phyloP scores from a whole-genome alignment of 2,797 vertebrate species.

The Leucoraja ocellata region DNA sequence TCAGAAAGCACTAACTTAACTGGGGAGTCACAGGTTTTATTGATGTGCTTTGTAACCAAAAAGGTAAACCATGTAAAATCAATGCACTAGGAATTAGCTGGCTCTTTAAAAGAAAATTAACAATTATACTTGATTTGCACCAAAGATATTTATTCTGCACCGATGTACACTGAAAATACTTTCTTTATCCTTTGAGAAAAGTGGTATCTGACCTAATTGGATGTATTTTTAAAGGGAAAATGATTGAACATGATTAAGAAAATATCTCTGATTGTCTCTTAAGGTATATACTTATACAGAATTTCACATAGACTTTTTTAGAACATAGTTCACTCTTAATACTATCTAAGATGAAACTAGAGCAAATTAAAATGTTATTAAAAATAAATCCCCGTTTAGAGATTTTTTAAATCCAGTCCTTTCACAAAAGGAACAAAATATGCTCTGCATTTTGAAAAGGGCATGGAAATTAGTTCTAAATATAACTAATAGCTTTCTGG shows the following conservation, averaged over 20 bases:
- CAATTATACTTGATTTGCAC: neutral
- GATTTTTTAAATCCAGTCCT: neutral
- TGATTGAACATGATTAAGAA: neutral
- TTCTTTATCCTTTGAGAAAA: neutral
- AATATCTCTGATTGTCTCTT: neutral
- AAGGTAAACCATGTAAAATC: too few species aligned
- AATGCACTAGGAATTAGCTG: too few species aligned
- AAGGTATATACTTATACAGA: neutral
- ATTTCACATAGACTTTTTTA: neutral
- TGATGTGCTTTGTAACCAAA: too few species aligned
- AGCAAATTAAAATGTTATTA: neutral
- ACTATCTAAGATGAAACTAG: conserved; percentile 17
- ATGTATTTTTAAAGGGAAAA: neutral
- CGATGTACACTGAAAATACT: neutral
- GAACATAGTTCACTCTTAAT: neutral
- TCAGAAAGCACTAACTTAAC: neutral
- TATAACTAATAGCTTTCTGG: neutral
- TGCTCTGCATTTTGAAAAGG: neutral
- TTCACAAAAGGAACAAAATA: neutral
- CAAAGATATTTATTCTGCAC: neutral
- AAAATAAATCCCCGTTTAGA: conserved; percentile 7
- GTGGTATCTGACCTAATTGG: neutral
- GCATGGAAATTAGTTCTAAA: neutral
- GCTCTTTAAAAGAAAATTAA: neutral
- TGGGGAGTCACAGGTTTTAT: neutral